Evolutionary conservation across 2,797 vertebrate species (phyloP).

Genomic region (Myotis planiceps): DNA sequence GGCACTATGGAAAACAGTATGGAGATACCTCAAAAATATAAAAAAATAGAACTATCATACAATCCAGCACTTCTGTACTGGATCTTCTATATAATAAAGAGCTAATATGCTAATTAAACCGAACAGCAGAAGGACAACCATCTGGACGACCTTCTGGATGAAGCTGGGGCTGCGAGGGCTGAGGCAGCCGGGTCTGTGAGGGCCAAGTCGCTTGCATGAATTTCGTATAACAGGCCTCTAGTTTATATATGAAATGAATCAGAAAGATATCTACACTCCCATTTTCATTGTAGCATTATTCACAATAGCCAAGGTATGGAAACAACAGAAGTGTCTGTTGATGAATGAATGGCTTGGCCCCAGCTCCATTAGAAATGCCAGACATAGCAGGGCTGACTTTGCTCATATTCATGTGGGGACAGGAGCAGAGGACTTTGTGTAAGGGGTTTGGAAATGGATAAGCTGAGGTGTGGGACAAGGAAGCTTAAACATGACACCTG

Average conservation of each 20-base stretch:
- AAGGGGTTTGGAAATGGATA: neutral
- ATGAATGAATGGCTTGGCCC: neutral
- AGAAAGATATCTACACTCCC: neutral
- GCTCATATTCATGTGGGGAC: conserved; percentile 26
- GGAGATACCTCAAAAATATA: neutral
- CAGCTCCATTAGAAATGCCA: conserved; percentile 53
- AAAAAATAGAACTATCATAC: no score
- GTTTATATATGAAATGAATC: neutral
- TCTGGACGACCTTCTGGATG: no score
- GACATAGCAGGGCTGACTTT: conserved; percentile 27
- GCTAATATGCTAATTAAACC: no score
- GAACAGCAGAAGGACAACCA: no score
- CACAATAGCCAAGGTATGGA: neutral
- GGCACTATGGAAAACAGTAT: neutral
- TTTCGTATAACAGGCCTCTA: no score
- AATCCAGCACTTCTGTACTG: neutral
- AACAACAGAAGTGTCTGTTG: neutral
- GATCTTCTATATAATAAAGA: no score
- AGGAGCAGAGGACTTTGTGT: neutral
- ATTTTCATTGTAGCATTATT: neutral
- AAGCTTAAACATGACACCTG: no score
- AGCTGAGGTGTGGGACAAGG: neutral
- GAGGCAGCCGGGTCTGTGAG: no score
- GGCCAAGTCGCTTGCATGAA: no score
- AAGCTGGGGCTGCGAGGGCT: no score